Conservation (phyloP, 2,888 invertebrate species). For the Dasypogon diadema region DNA sequence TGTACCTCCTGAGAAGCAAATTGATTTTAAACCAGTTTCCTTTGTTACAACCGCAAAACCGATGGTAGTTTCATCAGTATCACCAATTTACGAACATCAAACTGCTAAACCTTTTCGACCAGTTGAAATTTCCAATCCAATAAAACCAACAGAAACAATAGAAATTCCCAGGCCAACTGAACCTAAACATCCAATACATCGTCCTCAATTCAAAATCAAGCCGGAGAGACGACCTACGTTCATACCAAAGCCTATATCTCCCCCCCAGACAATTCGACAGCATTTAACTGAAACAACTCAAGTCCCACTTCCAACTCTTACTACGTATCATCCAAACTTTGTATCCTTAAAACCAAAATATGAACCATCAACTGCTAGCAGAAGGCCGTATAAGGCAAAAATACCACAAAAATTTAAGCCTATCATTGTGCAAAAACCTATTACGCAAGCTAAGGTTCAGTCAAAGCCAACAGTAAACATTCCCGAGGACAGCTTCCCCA, state of each 20-base stretch:
- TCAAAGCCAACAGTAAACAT: neutral
- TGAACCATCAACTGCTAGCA: constrained; percentile 7
- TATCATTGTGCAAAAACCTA: constrained; percentile 56
- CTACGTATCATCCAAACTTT: constrained; percentile 52
- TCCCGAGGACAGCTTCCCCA: constrained; percentile 59
- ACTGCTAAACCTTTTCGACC: constrained; percentile 57
- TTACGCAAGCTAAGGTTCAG: neutral
- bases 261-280: constrained; percentile 50
- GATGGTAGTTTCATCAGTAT: constrained; percentile 60
- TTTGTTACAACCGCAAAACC: constrained; percentile 54
- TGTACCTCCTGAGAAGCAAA: constrained; percentile 10
- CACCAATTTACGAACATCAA: constrained; percentile 62
- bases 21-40: constrained; percentile 14
- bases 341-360: constrained; percentile 28
- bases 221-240: constrained; percentile 37
- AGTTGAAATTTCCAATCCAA: constrained; percentile 3
- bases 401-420: constrained; percentile 40
- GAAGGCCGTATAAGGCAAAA: constrained; percentile 46
- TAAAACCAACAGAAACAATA: constrained; percentile 62
- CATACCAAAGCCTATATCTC: constrained; percentile 38
- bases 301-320: constrained; percentile 50
- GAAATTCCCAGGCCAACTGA: constrained; percentile 39
- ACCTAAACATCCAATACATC: neutral
- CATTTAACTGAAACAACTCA: constrained; percentile 57
- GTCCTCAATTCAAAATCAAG: neutral